Conservation (phyloP, 2,113 vertebrate genomes). For the Sminthopsis crassicaudata region DNA sequence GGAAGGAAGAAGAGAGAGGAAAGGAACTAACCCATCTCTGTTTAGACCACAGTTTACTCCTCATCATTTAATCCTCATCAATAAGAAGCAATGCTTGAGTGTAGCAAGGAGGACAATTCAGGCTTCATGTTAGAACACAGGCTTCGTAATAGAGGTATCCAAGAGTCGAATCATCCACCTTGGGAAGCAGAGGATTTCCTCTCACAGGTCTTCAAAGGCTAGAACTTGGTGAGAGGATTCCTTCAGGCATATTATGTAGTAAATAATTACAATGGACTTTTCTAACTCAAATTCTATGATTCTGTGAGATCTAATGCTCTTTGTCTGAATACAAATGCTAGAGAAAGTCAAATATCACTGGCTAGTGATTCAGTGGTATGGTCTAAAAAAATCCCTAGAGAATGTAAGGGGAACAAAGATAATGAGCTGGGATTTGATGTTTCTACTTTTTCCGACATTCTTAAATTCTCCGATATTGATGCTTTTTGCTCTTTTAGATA, state of each 20-base stretch:
- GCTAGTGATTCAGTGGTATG: conserved; percentile 59
- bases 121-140: neutral
- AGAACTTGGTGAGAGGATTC: neutral
- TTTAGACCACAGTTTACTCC: too few species aligned
- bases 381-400: conserved; percentile 50
- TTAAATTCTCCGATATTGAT: conserved; percentile 28
- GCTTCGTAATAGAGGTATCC: neutral
- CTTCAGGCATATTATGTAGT: neutral
- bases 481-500: conserved; percentile 36
- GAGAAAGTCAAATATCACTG: conserved; percentile 68
- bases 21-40: too few species aligned
- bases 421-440: neutral
- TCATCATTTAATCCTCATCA: too few species aligned
- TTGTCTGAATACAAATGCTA: neutral
- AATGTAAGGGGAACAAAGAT: neutral
- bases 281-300: neutral
- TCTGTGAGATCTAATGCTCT: neutral
- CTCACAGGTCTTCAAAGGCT: neutral
- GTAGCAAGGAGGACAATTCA: neutral
- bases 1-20: too few species aligned
- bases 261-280: neutral
- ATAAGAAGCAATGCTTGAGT: neutral
- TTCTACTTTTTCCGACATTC: neutral
- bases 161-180: neutral
- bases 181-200: neutral